These are phyloP conservation scores for Lymantria monacha DNA, from an alignment of 2,888 invertebrate genomes.

Conservation along the genomic window DNA sequence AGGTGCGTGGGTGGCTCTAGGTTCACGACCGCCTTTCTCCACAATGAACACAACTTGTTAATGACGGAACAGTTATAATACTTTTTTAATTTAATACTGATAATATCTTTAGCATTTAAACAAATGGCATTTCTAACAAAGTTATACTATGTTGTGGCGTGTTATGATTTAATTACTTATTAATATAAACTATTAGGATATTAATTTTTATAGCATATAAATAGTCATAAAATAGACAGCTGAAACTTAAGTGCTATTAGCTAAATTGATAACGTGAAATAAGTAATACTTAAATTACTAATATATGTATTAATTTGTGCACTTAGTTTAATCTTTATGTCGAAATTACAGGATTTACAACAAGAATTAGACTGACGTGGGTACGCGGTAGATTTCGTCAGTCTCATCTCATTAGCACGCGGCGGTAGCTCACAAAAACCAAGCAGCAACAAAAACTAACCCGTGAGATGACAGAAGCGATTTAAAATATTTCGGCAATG, in stretches of 20 bases:
- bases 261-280: too few species aligned
- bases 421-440: conserved; percentile 59
- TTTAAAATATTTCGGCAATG: conserved; percentile 77
- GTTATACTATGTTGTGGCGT: not conserved
- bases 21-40: conserved; percentile 38
- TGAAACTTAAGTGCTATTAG: not conserved
- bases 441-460: conserved; percentile 51
- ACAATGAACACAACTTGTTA: conserved; percentile 11
- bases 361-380: conserved; percentile 5
- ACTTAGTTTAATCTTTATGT: not conserved
- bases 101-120: not conserved
- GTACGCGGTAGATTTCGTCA: conserved; percentile 24
- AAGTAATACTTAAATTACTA: too few species aligned
- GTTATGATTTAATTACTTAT: not conserved
- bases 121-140: not conserved
- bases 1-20: conserved; percentile 44
- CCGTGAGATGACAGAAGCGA: conserved; percentile 71
- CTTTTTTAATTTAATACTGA: conserved; percentile 1
- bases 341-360: conserved; percentile 7
- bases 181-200: not conserved
- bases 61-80: conserved; percentile 12
- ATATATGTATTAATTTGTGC: not conserved
- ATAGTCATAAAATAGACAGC: not conserved
- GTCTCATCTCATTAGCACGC: conserved; percentile 65
- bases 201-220: not conserved